Base-by-base conservation (phyloP, 2,888 invertebrate species). In the Drosophila kambysellisi region DNA sequence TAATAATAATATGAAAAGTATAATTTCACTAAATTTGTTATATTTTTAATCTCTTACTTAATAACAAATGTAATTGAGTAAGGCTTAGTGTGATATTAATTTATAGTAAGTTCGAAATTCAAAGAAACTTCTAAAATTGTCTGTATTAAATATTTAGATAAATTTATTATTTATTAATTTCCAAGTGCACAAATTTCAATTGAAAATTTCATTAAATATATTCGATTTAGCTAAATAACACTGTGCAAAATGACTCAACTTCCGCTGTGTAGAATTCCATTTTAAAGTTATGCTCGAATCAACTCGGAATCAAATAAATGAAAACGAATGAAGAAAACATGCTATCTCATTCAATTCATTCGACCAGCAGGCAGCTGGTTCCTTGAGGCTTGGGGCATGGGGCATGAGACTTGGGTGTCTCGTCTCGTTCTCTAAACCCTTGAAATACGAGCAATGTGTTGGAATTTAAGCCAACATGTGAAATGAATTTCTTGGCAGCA, bases 391-490 rank as follows among this genome's bases (percentile, higher is more conserved):
- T 33, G 11, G 2, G 25, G 25, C 25, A 25, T n/a, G 20, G 0
- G n/a, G 50, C 37, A 17, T 33, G 11, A 20, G 66, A 11, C 29
- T 69, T 33, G 30, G 33, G 15, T 33, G 20, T 17, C 39, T n/a
- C 65, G 20, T 17, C 39, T n/a, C 65, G 52, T 48, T 25, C 11
- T 17, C 64, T 48, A 53, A 71, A 54, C 68, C 52, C 53, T 54
- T 72, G 79, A 71, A 79, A 68, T 65, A 68, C 75, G 75, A 75
- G 61, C 74, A 72, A 52, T 63, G 73, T 69, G 67, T 64, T 71
- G 86, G 71, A 75, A 74, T 82, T 83, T 78, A 78, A 87, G 84
- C 78, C 73, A 79, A 74, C 64, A 81, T 73, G 65, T 62, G 46
- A 70, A 70, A 59, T 64, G 63, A 82, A 79, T 78, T 73, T 80